Evolutionary conservation across 30 jellyfish, hydroid and myxozoan genomes (phyloP).

Genomic region (Hydractinia symbiolongicarpus): DNA sequence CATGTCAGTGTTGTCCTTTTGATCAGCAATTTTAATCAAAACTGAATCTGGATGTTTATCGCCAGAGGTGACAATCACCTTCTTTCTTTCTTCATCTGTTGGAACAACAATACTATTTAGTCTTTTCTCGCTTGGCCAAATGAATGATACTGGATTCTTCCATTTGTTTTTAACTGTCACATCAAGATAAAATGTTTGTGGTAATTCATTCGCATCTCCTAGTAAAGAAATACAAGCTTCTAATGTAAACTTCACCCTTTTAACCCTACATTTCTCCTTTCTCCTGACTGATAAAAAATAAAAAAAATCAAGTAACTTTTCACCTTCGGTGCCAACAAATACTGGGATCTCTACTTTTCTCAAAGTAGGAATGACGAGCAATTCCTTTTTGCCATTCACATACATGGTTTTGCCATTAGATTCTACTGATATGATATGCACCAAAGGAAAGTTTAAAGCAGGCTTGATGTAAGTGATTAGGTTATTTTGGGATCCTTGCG

Average conservation of each 20-base stretch:
- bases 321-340: background rate
- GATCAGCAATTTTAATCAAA: too few species aligned
- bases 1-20: too few species aligned
- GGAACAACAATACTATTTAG: background rate
- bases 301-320: background rate
- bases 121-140: background rate
- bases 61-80: conserved; percentile 1
- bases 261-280: too few species aligned
- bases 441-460: background rate
- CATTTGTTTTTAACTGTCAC: background rate
- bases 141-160: conserved; percentile 13
- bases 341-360: background rate
- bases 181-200: background rate
- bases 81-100: background rate
- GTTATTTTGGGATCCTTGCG: background rate
- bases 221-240: too few species aligned
- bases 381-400: background rate
- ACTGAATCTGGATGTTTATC: background rate
- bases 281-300: too few species aligned
- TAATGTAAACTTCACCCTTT: too few species aligned
- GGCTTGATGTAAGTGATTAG: background rate
- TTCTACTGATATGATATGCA: background rate
- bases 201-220: conserved; percentile 3
- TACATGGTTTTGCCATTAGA: background rate
- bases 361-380: background rate